phyloP scores from a whole-genome alignment of 2,113 vertebrate species.

The Alosa alosa region DNA sequence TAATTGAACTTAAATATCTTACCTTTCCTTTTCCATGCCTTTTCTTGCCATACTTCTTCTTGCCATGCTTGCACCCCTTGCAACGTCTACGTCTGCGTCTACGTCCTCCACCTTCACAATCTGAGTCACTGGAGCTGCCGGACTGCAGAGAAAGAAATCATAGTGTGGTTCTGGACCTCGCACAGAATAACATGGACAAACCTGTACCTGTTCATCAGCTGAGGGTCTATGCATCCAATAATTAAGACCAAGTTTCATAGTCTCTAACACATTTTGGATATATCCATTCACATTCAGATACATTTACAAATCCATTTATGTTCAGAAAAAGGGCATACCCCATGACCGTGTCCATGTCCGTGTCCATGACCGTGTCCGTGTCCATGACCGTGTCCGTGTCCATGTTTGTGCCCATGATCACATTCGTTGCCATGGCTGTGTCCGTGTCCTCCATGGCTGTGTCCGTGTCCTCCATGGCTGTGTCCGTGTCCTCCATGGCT shows the following conservation, averaged over 20 bases:
- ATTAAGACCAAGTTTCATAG: no score
- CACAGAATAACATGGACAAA: neutral
- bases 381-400: neutral
- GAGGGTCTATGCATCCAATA: no score
- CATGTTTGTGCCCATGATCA: neutral
- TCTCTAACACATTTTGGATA: neutral
- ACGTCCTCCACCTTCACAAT: neutral
- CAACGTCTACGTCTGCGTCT: neutral
- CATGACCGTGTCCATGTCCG: neutral
- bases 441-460: neutral
- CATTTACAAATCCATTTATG: neutral
- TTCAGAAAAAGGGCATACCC: constrained; percentile 22
- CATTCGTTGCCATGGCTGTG: neutral
- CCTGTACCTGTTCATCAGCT: neutral
- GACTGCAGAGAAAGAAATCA: neutral
- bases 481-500: constrained; percentile 26
- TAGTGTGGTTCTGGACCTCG: neutral
- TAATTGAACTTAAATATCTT: neutral
- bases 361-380: neutral
- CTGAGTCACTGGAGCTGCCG: neutral
- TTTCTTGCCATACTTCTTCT: constrained; percentile 5
- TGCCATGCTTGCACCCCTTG: neutral
- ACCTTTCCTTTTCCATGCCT: constrained; percentile 2
- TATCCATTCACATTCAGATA: neutral
- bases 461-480: neutral